phyloP scores from a whole-genome alignment of 1,140 invertebrate genomes.

The Zaprionus gabonicus region DNA sequence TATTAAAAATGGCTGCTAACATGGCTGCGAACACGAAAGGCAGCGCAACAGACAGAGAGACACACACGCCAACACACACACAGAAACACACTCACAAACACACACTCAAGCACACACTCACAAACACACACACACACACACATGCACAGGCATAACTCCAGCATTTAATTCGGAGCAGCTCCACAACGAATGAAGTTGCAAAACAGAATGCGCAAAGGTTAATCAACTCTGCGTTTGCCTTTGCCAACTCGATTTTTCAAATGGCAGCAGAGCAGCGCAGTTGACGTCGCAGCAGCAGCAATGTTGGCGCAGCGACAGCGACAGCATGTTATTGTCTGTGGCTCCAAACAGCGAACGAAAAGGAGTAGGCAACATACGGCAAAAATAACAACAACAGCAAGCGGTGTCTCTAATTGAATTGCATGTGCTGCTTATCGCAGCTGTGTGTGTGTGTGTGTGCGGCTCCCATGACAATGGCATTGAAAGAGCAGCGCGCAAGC shows the following conservation, averaged over 20 bases:
- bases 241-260: conserved; percentile 52
- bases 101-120: too few relatives aligned
- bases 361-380: conserved; percentile 44
- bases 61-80: conserved; percentile 25
- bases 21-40: conserved; percentile 69
- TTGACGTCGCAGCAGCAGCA: conserved; percentile 3
- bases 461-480: conserved; percentile 80
- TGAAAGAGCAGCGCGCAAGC: conserved; percentile 57
- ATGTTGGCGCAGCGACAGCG: conserved; percentile 1
- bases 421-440: conserved; percentile 51
- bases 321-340: conserved; percentile 72
- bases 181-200: conserved; percentile 74
- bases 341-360: conserved; percentile 46
- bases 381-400: conserved; percentile 41
- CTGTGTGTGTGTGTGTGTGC: conserved; percentile 24
- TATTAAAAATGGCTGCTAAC: conserved; percentile 82
- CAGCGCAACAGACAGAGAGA: conserved; percentile 70
- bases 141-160: conserved; percentile 33
- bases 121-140: conserved; percentile 2
- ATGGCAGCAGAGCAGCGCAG: conserved; percentile 47
- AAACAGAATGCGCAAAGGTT: conserved; percentile 83
- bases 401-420: conserved; percentile 77
- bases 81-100: conserved; percentile 3
- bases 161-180: conserved; percentile 79
- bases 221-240: conserved; percentile 78